Percentiles rank a stretch among this genome's conserved stretches.
Conservation (phyloP, 2,797 vertebrate genomes). For the Melanotaenia parkinsoni region DNA sequence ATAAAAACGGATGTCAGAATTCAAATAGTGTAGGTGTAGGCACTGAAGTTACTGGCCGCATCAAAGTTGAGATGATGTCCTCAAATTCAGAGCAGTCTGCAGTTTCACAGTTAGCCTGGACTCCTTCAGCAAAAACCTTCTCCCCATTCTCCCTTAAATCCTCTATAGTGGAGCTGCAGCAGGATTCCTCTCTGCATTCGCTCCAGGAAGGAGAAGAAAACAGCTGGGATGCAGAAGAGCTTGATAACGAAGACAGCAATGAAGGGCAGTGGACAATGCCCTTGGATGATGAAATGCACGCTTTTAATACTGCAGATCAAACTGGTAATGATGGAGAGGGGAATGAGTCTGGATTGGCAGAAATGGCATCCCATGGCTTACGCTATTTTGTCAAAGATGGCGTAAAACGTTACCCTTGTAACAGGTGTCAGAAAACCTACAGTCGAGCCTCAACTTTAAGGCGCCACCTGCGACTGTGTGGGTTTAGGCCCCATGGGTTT, state of each 20-base stretch:
- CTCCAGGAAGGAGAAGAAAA: conserved; percentile 43
- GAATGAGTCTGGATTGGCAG: conserved; percentile 32
- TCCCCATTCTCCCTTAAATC: conserved; percentile 58
- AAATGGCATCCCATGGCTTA: conserved; percentile 16
- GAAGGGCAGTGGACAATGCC: conserved; percentile 82
- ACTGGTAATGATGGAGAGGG: conserved; percentile 26
- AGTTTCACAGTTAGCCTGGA: conserved; percentile 54
- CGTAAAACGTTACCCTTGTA: conserved; percentile 79
- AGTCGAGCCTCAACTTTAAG: conserved; percentile 79
- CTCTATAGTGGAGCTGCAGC: conserved; percentile 34
- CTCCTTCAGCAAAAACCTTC: conserved; percentile 57
- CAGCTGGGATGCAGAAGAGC: conserved; percentile 36
- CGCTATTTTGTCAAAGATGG: conserved; percentile 73
- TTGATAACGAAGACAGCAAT: conserved; percentile 35
- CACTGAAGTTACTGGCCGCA: conserved; percentile 54
- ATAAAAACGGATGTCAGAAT: conserved; percentile 8
- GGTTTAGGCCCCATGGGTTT: conserved; percentile 56
- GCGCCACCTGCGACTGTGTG: conserved; percentile 83
- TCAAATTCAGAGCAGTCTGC: conserved; percentile 35
- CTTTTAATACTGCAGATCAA: conserved; percentile 55
- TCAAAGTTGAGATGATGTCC: conserved; percentile 74
- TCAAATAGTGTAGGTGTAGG: conserved; percentile 66
- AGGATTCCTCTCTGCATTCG: conserved; percentile 33
- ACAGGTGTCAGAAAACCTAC: conserved; percentile 82
- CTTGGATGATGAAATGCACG: conserved; percentile 79